Base-by-base conservation (phyloP, 2,888 invertebrate genomes). In the Erebia ligea region DNA sequence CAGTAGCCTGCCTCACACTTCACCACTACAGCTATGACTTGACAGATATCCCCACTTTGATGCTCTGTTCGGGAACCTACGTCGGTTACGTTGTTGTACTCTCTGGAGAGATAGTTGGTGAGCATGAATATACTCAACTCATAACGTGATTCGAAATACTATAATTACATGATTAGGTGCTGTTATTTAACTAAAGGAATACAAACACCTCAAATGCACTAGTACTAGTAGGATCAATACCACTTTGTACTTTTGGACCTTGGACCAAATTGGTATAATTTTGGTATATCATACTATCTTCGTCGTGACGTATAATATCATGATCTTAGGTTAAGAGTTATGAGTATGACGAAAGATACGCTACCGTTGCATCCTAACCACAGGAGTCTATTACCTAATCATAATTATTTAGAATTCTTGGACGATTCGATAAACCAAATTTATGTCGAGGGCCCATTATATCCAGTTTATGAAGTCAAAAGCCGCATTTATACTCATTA, bases 21-120 rank as follows among this genome's bases (percentile, higher is more conserved):
- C 92, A 90, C 72, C 88, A 91, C 78, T 91, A 90, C 81, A 92
- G 92, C 73, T 93, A 88, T 73, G 92, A 93, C 76, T 78, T 93
- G 21, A 93, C 92, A 62, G 92, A 93, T 68, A 74, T 92, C 48
- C 83, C 89, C 0, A 89, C 91, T 9, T 75, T 93, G n/a, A 89
- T 93, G 87, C 78, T 93, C 3, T 92, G 92, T 74, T 90, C 92
- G 1, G 92, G 92, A 54, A 92, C 92, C 1, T 93, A 89, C 76
- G 82, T 91, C 21, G 92, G 91, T 8, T 93, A 84, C 76, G 83
- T 89, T n/a, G 80, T 93, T 9, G 87, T 93, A 1, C 86, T 92
- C 71, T 89, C 92, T 0, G 92, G 92, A 74, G 91, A 92, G 80
- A 89, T 93, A 42, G 81, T 93, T 19, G 92, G 92, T 91, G 71